phyloP scores from a whole-genome alignment of 92 coral and sea anemone species.

The Blastomussa wellsi region DNA sequence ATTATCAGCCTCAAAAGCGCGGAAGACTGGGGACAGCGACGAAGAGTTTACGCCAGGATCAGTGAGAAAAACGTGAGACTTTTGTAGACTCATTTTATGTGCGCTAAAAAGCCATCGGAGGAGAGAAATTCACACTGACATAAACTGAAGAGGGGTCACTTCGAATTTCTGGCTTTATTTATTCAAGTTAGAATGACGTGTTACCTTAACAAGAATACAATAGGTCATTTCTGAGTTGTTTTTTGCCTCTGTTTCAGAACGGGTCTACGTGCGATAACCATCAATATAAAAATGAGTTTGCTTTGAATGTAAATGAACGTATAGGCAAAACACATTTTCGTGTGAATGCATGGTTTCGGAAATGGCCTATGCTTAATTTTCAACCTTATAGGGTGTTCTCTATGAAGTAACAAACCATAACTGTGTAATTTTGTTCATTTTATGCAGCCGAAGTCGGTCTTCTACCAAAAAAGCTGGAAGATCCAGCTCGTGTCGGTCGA shows the following conservation, averaged over 20 bases:
- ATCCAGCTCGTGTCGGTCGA: slow-evolving; percentile 2
- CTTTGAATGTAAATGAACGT: too few species aligned
- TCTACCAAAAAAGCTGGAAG: slow-evolving; percentile 38
- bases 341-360: too few species aligned
- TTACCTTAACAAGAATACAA: background rate
- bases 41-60: slow-evolving; percentile 89
- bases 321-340: too few species aligned
- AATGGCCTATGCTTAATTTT: too few species aligned
- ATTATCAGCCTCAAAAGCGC: slow-evolving; percentile 29
- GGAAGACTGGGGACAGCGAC: slow-evolving; percentile 57
- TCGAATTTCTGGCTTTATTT: background rate
- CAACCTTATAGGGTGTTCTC: too few species aligned
- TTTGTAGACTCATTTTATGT: too few species aligned
- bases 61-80: slow-evolving; percentile 29
- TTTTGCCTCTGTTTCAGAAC: too few species aligned
- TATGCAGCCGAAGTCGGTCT: slow-evolving; percentile 18
- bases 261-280: too few species aligned
- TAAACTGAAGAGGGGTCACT: background rate
- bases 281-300: too few species aligned
- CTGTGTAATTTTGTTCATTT: background rate
- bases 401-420: too few species aligned
- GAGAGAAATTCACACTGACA: background rate
- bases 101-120: background rate
- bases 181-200: too few species aligned
- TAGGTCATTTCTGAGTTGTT: too few species aligned